Percentiles rank a stretch among this genome's conserved stretches.
Evolutionary conservation across 2,888 invertebrate species (phyloP).

Genomic region (Hypomecis atomaria): DNA sequence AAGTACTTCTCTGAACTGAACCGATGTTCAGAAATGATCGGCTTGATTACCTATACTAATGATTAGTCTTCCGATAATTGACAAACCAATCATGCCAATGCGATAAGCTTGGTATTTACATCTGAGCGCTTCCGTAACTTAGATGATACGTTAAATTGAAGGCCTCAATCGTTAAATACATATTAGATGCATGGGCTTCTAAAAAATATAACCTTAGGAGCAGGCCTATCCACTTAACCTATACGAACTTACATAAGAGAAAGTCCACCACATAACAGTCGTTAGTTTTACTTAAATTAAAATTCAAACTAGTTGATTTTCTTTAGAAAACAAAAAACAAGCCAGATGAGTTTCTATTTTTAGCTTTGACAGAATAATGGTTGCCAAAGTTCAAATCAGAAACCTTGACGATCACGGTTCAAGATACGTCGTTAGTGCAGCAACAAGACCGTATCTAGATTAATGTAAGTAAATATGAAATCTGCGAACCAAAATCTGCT

Average conservation of each 20-base stretch:
- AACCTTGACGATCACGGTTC: slow-evolving; percentile 40
- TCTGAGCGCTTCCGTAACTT: too few species aligned
- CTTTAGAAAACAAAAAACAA: slow-evolving; percentile 8
- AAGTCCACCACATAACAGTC: background rate
- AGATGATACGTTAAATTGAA: too few species aligned
- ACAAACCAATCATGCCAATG: too few species aligned
- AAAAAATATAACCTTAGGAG: too few species aligned
- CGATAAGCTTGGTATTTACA: too few species aligned
- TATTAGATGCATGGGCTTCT: too few species aligned
- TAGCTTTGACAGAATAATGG: slow-evolving; percentile 16
- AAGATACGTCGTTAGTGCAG: slow-evolving; percentile 23
- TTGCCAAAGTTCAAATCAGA: slow-evolving; percentile 33
- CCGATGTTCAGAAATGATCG: too few species aligned
- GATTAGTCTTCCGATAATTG: too few species aligned
- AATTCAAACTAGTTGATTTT: slow-evolving; percentile 7
- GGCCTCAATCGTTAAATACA: too few species aligned
- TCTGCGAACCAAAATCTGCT: background rate
- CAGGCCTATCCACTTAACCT: too few species aligned
- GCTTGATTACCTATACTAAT: too few species aligned
- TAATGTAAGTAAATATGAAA: background rate
- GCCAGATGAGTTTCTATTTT: slow-evolving; percentile 15
- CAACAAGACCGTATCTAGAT: slow-evolving; percentile 14
- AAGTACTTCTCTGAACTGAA: too few species aligned
- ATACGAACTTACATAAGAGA: background rate
- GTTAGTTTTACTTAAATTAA: slow-evolving; percentile 2